Conservation (phyloP, 2,797 vertebrate genomes). For the Sebastes aleutianus region DNA sequence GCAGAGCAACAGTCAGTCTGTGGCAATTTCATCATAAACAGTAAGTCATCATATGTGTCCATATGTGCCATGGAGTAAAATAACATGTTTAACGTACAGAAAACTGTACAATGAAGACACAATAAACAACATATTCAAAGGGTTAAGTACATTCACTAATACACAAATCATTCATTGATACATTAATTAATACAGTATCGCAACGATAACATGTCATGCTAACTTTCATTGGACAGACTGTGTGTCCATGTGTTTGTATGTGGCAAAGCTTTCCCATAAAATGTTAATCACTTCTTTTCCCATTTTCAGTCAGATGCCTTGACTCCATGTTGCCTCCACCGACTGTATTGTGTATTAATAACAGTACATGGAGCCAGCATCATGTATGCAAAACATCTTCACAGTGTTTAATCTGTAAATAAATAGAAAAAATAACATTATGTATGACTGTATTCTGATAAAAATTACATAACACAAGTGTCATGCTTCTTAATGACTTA, state of each 20-base stretch:
- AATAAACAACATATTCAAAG: not conserved
- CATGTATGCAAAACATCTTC: not conserved
- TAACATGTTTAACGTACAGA: slow-evolving; percentile 19
- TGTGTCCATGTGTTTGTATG: not conserved
- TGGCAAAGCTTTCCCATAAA: slow-evolving; percentile 15
- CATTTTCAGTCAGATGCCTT: not conserved
- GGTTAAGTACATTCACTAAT: not conserved
- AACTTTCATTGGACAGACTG: not conserved
- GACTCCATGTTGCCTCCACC: not conserved
- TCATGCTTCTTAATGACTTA: not conserved
- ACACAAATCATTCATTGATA: not conserved
- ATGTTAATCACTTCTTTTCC: not conserved
- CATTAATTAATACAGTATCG: not conserved
- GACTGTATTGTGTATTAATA: not conserved
- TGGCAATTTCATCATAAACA: not conserved
- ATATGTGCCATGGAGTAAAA: not conserved
- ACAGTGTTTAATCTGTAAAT: slow-evolving; percentile 2
- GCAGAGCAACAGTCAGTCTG: not conserved
- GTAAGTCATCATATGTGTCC: not conserved
- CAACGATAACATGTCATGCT: not conserved
- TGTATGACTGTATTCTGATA: not conserved
- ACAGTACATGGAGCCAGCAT: not conserved
- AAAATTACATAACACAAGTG: not conserved
- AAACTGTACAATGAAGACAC: slow-evolving; percentile 31
- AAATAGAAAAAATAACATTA: not conserved